Evolutionary conservation across 2,888 invertebrate species (phyloP).

Genomic region (Chalcosyrphus nemorum): DNA sequence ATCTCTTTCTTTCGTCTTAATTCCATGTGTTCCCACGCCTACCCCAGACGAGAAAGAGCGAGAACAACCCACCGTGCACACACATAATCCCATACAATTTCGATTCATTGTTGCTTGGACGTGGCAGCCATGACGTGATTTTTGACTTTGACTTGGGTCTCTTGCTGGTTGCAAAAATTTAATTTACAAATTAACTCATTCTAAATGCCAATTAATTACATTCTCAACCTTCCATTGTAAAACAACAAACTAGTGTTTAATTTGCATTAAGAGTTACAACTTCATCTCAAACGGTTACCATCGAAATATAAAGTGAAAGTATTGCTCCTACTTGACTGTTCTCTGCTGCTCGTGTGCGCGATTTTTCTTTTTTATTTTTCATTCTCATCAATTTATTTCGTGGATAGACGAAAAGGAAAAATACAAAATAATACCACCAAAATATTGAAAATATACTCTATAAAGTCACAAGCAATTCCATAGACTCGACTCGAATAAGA

Average conservation of each 20-base stretch:
- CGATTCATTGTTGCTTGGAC: slow-evolving; percentile 82
- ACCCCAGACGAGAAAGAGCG: slow-evolving; percentile 12
- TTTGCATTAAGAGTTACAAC: slow-evolving; percentile 66
- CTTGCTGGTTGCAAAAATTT: slow-evolving; percentile 72
- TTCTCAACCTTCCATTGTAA: slow-evolving; percentile 71
- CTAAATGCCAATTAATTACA: slow-evolving; percentile 71
- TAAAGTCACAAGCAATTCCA: slow-evolving; percentile 32
- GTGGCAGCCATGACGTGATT: slow-evolving; percentile 82
- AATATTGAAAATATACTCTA: slow-evolving; percentile 20
- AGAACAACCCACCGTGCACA: slow-evolving; percentile 31
- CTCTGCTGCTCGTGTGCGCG: slow-evolving; percentile 64
- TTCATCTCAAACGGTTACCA: slow-evolving; percentile 52
- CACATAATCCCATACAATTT: slow-evolving; percentile 73
- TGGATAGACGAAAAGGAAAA: slow-evolving; percentile 33
- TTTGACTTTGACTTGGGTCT: slow-evolving; percentile 78
- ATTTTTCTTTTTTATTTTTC: slow-evolving; percentile 61
- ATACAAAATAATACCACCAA: slow-evolving; percentile 36
- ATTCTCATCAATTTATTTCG: slow-evolving; percentile 68
- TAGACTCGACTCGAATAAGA: background rate
- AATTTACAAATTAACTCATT: slow-evolving; percentile 71
- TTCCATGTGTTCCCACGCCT: slow-evolving; percentile 42
- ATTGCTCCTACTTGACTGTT: slow-evolving; percentile 64
- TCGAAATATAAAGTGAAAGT: slow-evolving; percentile 72
- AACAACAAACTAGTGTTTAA: slow-evolving; percentile 70
- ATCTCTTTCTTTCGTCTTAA: slow-evolving; percentile 32